A percentile compares a stretch with the other conserved stretches of the same genome.
phyloP scores from a whole-genome alignment of 2,888 invertebrate species.

The Idaea straminata region DNA sequence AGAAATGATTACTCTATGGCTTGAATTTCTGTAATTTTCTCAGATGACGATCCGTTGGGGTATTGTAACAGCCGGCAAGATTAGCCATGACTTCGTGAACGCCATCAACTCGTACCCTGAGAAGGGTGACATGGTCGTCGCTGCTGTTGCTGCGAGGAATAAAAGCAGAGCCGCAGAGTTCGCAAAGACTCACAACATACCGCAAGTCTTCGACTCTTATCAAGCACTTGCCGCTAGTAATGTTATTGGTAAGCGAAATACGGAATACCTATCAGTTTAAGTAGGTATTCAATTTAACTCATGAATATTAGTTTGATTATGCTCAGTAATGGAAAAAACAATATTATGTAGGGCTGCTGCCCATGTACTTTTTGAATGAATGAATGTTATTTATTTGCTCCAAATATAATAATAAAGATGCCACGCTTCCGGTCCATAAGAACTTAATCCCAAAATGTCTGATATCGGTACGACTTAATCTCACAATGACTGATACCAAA shows the following conservation, averaged over 20 bases:
- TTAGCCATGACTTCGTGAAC: conserved; percentile 90
- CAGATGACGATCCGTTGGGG: conserved; percentile 88
- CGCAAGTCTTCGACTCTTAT: conserved; percentile 86
- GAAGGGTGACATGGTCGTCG: conserved; percentile 83
- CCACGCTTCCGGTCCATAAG: too few species aligned
- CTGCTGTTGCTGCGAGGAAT: conserved; percentile 88
- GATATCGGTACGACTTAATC: too few species aligned
- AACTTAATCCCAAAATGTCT: too few species aligned
- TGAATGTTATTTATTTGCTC: too few species aligned
- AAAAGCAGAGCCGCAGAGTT: conserved; percentile 85
- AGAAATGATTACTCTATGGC: background rate
- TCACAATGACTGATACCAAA: too few species aligned
- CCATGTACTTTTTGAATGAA: too few species aligned
- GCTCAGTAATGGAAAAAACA: too few species aligned
- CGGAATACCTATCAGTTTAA: background rate
- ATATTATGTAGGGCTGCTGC: too few species aligned
- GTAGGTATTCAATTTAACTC: too few species aligned
- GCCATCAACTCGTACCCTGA: conserved; percentile 83
- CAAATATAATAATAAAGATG: too few species aligned
- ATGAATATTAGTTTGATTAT: too few species aligned
- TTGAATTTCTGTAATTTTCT: conserved; percentile 6
- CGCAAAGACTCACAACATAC: conserved; percentile 84
- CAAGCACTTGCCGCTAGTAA: conserved; percentile 84
- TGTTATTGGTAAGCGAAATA: conserved; percentile 82
- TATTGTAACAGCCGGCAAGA: conserved; percentile 90